These are phyloP conservation scores for Tipula unca DNA, from an alignment of 2,888 invertebrate species.

Conservation along the genomic window DNA sequence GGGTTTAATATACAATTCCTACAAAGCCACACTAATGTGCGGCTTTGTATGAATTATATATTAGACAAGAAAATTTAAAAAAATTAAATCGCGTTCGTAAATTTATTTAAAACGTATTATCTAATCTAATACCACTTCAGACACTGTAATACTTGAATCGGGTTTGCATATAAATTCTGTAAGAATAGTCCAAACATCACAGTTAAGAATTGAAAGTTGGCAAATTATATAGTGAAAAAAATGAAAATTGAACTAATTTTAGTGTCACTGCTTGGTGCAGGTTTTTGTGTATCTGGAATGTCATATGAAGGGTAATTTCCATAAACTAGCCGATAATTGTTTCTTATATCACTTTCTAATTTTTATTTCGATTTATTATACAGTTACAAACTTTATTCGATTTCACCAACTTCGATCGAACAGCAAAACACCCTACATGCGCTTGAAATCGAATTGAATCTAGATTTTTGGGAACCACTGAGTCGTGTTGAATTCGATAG, in stretches of 20 bases:
- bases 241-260: not conserved
- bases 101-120: not conserved
- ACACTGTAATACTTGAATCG: not conserved
- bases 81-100: not conserved
- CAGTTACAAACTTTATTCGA: not conserved
- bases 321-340: not conserved
- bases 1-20: too few species aligned
- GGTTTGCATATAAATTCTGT: not conserved
- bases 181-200: not conserved
- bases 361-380: not conserved
- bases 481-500: not conserved
- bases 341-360: not conserved
- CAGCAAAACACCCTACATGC: not conserved
- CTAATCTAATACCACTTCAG: not conserved
- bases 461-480: not conserved
- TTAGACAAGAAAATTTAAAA: too few species aligned
- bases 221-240: not conserved
- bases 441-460: not conserved
- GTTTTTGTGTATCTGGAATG: not conserved
- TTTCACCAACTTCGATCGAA: not conserved
- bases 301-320: not conserved
- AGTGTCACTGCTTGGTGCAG: not conserved
- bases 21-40: too few species aligned
- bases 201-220: not conserved
- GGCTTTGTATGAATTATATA: too few species aligned